These are phyloP conservation scores for Amphiprion percula DNA, from an alignment of 2,113 vertebrate genomes.

Conservation along the genomic window DNA sequence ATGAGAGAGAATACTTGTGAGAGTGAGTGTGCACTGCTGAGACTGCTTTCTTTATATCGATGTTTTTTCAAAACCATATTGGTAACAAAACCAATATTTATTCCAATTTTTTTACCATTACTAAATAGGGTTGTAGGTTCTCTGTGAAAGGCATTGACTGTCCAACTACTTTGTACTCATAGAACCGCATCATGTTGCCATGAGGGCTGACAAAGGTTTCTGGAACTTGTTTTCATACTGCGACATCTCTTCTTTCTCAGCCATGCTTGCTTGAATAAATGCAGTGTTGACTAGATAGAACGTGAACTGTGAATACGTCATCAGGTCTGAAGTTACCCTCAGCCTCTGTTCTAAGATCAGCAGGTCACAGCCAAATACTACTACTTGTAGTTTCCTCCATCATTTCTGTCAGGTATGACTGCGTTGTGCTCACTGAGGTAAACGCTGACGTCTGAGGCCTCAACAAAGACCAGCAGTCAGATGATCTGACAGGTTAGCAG, in stretches of 20 bases:
- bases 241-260: slow-evolving; percentile 54
- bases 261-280: slow-evolving; percentile 69
- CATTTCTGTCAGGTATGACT: neutral
- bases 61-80: slow-evolving; percentile 76
- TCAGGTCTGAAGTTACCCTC: slow-evolving; percentile 63
- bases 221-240: slow-evolving; percentile 50
- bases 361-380: neutral
- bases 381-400: neutral
- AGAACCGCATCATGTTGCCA: slow-evolving; percentile 64
- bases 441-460: neutral
- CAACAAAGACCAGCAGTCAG: neutral
- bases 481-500: neutral
- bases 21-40: slow-evolving; percentile 73
- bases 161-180: slow-evolving; percentile 67
- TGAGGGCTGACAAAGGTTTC: slow-evolving; percentile 66
- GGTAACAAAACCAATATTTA: slow-evolving; percentile 61
- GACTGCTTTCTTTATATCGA: slow-evolving; percentile 73
- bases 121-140: slow-evolving; percentile 58
- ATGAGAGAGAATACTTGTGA: slow-evolving; percentile 56
- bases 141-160: slow-evolving; percentile 65
- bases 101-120: slow-evolving; percentile 66
- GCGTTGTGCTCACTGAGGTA: neutral
- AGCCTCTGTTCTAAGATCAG: slow-evolving; percentile 61
- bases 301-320: slow-evolving; percentile 67
- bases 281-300: slow-evolving; percentile 65